Percentiles rank a stretch among this genome's conserved stretches.
Evolutionary conservation across 2,888 invertebrate species (phyloP).

Genomic region (Nephrotoma appendiculata): DNA sequence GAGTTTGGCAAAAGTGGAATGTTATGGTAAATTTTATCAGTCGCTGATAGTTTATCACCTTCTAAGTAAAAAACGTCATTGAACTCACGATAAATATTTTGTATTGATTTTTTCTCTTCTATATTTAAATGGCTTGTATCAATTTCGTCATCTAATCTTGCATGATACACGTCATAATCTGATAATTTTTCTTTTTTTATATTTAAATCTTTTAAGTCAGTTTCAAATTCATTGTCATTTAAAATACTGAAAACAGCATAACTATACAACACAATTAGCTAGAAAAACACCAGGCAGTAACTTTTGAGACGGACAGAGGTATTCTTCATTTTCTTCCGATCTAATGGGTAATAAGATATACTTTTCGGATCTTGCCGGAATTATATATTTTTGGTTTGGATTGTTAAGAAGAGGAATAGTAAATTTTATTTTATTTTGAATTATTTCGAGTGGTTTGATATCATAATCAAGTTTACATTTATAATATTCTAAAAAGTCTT

Average conservation of each 20-base stretch:
- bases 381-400: not conserved
- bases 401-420: too few relatives aligned
- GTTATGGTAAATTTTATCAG: not conserved
- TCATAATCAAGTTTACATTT: too few relatives aligned
- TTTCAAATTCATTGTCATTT: not conserved
- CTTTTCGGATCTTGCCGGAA: not conserved
- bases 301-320: not conserved
- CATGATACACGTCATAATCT: not conserved
- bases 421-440: too few relatives aligned
- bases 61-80: too few relatives aligned
- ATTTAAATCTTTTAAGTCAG: not conserved
- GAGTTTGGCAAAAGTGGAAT: not conserved
- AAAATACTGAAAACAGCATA: not conserved
- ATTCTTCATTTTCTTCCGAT: not conserved
- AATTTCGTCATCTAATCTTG: not conserved
- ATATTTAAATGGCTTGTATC: not conserved
- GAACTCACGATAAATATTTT: too few relatives aligned
- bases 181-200: not conserved
- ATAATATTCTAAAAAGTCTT: not conserved
- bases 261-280: not conserved
- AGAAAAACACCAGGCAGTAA: not conserved
- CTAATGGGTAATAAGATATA: not conserved
- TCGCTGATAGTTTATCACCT: conserved; percentile 1
- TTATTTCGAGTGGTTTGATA: too few relatives aligned
- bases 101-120: too few relatives aligned